These are phyloP conservation scores for Zelostemma sp. DNA, from an alignment of 1,140 invertebrate species.

Conservation along the genomic window DNA sequence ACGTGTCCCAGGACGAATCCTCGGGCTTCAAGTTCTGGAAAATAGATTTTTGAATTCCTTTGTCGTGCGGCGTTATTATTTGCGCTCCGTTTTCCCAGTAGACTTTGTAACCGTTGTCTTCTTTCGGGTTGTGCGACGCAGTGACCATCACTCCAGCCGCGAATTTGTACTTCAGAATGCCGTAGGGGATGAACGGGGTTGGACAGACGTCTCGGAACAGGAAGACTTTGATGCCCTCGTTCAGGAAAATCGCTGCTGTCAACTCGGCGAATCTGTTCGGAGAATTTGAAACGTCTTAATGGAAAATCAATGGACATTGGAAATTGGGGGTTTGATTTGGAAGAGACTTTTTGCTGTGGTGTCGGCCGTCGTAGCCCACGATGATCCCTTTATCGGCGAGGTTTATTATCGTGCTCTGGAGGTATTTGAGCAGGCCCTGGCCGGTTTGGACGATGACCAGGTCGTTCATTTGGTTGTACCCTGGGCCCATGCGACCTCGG, in stretches of 20 bases:
- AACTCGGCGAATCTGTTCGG: constrained; percentile 88
- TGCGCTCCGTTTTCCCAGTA: constrained; percentile 97
- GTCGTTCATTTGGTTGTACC: constrained; percentile 96
- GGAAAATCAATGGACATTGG: constrained; percentile 23
- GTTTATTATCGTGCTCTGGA: constrained; percentile 73
- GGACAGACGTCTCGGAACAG: constrained; percentile 87
- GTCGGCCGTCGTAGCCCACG: constrained; percentile 94
- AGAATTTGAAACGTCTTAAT: neutral
- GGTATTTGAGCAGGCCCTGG: constrained; percentile 90
- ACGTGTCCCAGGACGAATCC: constrained; percentile 77
- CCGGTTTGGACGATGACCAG: constrained; percentile 96
- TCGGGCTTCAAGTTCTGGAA: constrained; percentile 81
- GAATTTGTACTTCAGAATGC: constrained; percentile 78
- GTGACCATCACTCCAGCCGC: constrained; percentile 95
- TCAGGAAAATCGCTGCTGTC: constrained; percentile 86
- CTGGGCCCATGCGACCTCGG: constrained; percentile 91
- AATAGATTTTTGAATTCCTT: constrained; percentile 87
- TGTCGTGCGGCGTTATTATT: constrained; percentile 94
- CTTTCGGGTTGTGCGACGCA: constrained; percentile 98
- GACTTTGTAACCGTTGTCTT: constrained; percentile 99
- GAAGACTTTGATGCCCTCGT: constrained; percentile 83
- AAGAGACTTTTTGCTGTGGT: constrained; percentile 88
- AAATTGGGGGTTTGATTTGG: constrained; percentile 8
- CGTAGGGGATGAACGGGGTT: constrained; percentile 94
- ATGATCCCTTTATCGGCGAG: constrained; percentile 80